Base-by-base conservation (phyloP, 2,888 invertebrate genomes). In the Heliconius hortense region DNA sequence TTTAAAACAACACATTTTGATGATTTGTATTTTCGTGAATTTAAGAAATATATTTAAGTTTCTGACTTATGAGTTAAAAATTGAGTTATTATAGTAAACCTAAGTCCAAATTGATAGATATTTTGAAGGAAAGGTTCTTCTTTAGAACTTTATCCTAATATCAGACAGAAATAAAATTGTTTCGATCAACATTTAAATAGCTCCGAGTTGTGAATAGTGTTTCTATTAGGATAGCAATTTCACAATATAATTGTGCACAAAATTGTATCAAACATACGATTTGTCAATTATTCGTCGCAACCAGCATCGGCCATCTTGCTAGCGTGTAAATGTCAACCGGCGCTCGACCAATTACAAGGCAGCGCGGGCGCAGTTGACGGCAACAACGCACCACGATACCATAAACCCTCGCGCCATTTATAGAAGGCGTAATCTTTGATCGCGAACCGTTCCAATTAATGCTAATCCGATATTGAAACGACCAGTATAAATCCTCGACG, bases 401-500 rank as follows among this genome's bases (percentile, higher is more conserved):
- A 93, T 93, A 92, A 92, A 91, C 86, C 88, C 86, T 90, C 89
- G 82, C 87, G 89, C 93, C 93, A 91, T 94, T 92, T 93, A 93
- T 92, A 91, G 93, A 88, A 88, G 88, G 78, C 79, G 89, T 89
- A 88, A 90, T 89, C 89, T 86, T 86, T 84, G 88, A 89, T 89
- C 89, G 88, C 86, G 87, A 84, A 84, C 82, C 86, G 89, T 86
- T 87, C 93, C 93, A 93, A 93, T 93, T 93, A 93, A 93, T 92
- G 93, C 88, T 79, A 79, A 89, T 88, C 88, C 86, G 90, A 92
- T 92, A 90, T 81, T 82, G 81, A 79, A 78, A 79, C 73, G 74
- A 72, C 74, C 76, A 77, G 78, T 78, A 77, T 77, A 81, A 81
- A 81, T 77, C 71, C 62, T 72, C 77, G 78, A 77, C 79, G 73